These are phyloP conservation scores for Marasmarcha lunaedactyla DNA, from an alignment of 2,888 invertebrate species.

Conservation along the genomic window DNA sequence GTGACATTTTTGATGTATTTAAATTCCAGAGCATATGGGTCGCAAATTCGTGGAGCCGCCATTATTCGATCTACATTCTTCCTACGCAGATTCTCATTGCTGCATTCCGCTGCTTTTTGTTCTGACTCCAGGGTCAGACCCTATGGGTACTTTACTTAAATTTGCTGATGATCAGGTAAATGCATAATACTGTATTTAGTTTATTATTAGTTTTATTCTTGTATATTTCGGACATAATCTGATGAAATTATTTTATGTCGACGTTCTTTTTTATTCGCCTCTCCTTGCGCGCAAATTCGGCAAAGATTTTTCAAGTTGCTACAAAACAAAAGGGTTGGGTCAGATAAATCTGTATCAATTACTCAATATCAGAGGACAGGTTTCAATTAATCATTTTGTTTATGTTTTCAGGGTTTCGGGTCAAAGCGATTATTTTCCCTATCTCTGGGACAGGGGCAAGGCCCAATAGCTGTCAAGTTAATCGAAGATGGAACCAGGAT, in stretches of 20 bases:
- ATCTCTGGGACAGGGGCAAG: constrained; percentile 94
- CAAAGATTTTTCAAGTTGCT: no score
- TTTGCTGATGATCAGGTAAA: constrained; percentile 89
- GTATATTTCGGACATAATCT: no score
- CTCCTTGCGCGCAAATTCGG: no score
- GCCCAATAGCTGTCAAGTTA: constrained; percentile 86
- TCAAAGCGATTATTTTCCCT: constrained; percentile 81
- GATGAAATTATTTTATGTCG: no score
- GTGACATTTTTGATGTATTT: no score
- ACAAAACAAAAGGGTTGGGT: no score
- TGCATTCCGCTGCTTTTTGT: constrained; percentile 91
- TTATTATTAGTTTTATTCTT: no score
- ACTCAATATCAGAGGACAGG: no score
- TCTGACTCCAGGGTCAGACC: constrained; percentile 93
- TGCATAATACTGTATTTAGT: no score
- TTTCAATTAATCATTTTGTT: no score
- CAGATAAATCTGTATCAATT: no score
- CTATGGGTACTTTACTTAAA: constrained; percentile 87
- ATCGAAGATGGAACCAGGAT: constrained; percentile 86
- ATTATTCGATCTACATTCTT: constrained; percentile 86
- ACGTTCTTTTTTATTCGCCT: no score
- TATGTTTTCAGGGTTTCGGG: constrained; percentile 74
- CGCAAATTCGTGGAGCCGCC: constrained; percentile 88
- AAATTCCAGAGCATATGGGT: constrained; percentile 74
- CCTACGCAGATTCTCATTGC: constrained; percentile 87